phyloP scores from a whole-genome alignment of 2,797 vertebrate species.

The Sebastes goodei region DNA sequence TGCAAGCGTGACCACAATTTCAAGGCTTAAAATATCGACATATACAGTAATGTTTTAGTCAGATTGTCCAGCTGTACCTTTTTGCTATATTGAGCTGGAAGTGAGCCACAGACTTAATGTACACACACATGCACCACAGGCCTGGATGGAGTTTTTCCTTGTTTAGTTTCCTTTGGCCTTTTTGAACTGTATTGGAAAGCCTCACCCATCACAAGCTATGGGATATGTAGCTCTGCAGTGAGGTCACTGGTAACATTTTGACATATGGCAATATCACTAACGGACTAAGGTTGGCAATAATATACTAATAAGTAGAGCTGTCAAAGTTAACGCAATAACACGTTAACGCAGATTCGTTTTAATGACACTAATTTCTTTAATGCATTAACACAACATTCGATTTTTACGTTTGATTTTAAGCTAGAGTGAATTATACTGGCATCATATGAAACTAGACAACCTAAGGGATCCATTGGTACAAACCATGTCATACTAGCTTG shows the following conservation, averaged over 20 bases:
- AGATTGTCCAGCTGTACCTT: not conserved
- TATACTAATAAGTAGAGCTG: not conserved
- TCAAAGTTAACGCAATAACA: too few relatives aligned
- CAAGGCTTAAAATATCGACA: not conserved
- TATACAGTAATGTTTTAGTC: not conserved
- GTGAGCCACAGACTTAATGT: not conserved
- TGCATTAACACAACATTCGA: too few relatives aligned
- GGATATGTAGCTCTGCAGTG: not conserved
- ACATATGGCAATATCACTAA: not conserved
- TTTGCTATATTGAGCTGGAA: not conserved
- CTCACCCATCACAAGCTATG: not conserved
- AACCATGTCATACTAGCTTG: too few relatives aligned
- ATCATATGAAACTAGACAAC: too few relatives aligned
- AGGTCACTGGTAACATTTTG: not conserved
- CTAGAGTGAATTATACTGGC: too few relatives aligned
- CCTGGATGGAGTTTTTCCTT: not conserved
- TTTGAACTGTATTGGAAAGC: not conserved
- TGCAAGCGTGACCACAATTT: not conserved
- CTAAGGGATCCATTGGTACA: too few relatives aligned
- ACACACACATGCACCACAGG: not conserved
- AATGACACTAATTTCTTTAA: too few relatives aligned
- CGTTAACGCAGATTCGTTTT: too few relatives aligned
- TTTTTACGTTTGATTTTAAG: too few relatives aligned
- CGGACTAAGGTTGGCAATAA: not conserved
- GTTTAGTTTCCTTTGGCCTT: not conserved